Conservation (phyloP, 2,113 vertebrate genomes). For the Mionectes macconnelli region DNA sequence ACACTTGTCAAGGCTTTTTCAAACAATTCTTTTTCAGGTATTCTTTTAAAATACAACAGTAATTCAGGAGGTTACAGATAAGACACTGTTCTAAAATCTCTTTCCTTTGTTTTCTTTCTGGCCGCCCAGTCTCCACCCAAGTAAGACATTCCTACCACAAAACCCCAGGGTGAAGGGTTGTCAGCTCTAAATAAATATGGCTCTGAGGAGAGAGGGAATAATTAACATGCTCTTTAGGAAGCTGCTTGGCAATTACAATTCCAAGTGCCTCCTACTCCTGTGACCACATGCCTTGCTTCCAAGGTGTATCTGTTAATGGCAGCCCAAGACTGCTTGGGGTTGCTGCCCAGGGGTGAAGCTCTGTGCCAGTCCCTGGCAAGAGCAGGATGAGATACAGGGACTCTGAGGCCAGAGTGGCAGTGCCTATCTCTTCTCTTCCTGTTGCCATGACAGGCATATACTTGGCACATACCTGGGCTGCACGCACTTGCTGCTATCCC, state of each 20-base stretch:
- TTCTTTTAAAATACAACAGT: constrained; percentile 6
- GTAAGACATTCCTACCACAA: background rate
- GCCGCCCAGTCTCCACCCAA: background rate
- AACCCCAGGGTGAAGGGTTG: background rate
- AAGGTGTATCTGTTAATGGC: background rate
- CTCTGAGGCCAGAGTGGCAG: fast-evolving
- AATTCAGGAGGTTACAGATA: constrained; percentile 1
- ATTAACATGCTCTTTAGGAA: background rate
- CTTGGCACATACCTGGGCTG: background rate
- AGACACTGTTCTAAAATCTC: background rate
- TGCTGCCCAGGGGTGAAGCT: background rate
- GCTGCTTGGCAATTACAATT: background rate
- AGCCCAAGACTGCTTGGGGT: background rate
- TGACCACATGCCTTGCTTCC: background rate
- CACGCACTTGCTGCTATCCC: fast-evolving
- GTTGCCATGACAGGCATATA: background rate
- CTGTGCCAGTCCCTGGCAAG: background rate
- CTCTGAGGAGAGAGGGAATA: background rate
- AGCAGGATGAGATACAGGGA: background rate
- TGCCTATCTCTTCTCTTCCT: background rate
- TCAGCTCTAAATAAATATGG: background rate
- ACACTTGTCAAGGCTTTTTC: background rate
- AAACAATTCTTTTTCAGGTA: constrained; percentile 13
- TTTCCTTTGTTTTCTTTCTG: background rate
- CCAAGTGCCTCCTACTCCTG: background rate